A percentile compares a stretch with the other conserved stretches of the same genome.
These are phyloP conservation scores for Brachionus rubens DNA, from an alignment of 1,140 invertebrate genomes.

Conservation along the genomic window DNA sequence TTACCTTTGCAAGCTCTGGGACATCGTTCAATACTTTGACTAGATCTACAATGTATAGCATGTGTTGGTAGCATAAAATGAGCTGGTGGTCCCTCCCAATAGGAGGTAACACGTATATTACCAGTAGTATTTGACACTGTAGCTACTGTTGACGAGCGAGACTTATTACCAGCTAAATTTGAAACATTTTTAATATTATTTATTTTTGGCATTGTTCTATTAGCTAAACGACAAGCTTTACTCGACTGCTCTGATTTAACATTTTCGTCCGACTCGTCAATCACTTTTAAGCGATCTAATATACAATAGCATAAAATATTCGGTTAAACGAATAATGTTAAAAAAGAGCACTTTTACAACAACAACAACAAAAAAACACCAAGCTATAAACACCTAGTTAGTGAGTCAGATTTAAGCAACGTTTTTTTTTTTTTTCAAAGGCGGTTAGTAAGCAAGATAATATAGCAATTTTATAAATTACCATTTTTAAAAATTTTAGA, in stretches of 20 bases:
- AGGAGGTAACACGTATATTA: background rate
- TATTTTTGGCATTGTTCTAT: constrained; percentile 8
- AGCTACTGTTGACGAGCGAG: constrained; percentile 24
- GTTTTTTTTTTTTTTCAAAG: background rate
- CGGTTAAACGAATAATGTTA: constrained; percentile 24
- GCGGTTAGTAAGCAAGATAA: background rate
- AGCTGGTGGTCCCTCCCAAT: constrained; percentile 42
- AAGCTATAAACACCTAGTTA: constrained; percentile 1
- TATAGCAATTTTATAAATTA: background rate
- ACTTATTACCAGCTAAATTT: constrained; percentile 28
- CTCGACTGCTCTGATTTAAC: constrained; percentile 6
- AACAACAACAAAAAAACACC: background rate
- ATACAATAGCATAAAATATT: background rate
- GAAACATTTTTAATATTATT: constrained; percentile 12
- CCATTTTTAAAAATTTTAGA: constrained; percentile 4
- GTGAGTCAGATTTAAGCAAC: constrained; percentile 38
- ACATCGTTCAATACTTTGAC: constrained; percentile 46
- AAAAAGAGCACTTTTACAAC: background rate
- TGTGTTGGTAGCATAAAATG: constrained; percentile 46
- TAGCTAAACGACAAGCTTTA: constrained; percentile 26
- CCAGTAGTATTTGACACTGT: constrained; percentile 24
- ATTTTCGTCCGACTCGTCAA: background rate
- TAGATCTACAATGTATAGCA: constrained; percentile 45
- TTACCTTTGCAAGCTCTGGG: constrained; percentile 45
- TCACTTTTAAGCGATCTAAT: constrained; percentile 19